Conservation (phyloP, 2,888 invertebrate species). For the Eupithecia vulgata region DNA sequence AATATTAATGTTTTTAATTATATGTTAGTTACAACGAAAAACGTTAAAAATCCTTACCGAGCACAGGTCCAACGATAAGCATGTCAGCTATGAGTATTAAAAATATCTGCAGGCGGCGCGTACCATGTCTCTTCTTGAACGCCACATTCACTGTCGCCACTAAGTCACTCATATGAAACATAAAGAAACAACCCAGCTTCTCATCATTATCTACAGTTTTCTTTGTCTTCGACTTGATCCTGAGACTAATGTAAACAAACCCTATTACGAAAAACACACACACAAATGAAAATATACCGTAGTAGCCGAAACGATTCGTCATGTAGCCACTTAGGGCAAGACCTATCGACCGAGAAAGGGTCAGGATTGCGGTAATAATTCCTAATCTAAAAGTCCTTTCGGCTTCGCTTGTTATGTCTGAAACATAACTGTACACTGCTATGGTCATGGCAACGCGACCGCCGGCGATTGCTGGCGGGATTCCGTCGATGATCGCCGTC, state of each 20-base stretch:
- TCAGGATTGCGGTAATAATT: slow-evolving; percentile 82
- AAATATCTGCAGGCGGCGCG: slow-evolving; percentile 71
- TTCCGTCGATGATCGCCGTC: slow-evolving; percentile 82
- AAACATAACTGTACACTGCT: slow-evolving; percentile 86
- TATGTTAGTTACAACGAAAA: too few species aligned
- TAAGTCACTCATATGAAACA: slow-evolving; percentile 72
- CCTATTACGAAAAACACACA: slow-evolving; percentile 75
- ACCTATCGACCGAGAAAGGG: slow-evolving; percentile 80
- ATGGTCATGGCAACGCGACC: slow-evolving; percentile 85
- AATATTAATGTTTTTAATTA: too few species aligned
- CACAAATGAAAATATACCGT: slow-evolving; percentile 75
- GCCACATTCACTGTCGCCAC: slow-evolving; percentile 79
- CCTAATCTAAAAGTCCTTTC: slow-evolving; percentile 86
- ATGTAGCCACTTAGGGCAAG: slow-evolving; percentile 82
- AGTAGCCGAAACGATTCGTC: slow-evolving; percentile 77
- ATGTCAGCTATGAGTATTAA: slow-evolving; percentile 77
- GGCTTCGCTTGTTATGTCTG: slow-evolving; percentile 83
- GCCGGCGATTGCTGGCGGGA: slow-evolving; percentile 85
- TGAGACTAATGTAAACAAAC: slow-evolving; percentile 73
- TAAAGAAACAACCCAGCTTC: slow-evolving; percentile 58
- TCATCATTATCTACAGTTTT: slow-evolving; percentile 68
- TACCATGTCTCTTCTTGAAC: slow-evolving; percentile 67
- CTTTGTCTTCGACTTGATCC: slow-evolving; percentile 68
- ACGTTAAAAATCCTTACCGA: slow-evolving; percentile 68
- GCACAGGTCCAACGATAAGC: slow-evolving; percentile 80